phyloP scores from a whole-genome alignment of 2,888 invertebrate species.

The Calameuta idolon region DNA sequence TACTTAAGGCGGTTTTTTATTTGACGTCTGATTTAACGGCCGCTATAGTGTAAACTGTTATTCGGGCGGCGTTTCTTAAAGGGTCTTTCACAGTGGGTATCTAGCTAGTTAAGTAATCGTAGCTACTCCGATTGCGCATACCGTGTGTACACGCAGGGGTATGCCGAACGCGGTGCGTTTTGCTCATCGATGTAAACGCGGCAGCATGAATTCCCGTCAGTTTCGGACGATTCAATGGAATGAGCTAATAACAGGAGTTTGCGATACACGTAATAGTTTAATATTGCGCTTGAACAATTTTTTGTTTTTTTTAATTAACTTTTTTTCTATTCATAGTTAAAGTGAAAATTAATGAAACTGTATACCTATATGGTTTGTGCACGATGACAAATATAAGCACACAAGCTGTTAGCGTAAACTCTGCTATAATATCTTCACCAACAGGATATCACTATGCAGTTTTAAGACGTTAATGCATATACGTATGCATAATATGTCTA shows the following conservation, averaged over 20 bases:
- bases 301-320: background rate
- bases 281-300: background rate
- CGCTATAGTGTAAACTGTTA: conserved; percentile 1
- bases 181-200: background rate
- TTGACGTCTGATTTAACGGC: conserved; percentile 3
- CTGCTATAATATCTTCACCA: background rate
- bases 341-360: background rate
- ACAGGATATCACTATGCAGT: background rate
- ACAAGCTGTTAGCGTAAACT: background rate
- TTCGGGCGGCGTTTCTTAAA: conserved; percentile 10
- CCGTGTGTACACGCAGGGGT: background rate
- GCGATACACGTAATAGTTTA: background rate
- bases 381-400: background rate
- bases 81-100: background rate
- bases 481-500: background rate
- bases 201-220: background rate
- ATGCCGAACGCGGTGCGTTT: background rate
- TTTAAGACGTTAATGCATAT: too few relatives aligned
- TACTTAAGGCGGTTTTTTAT: conserved; percentile 11
- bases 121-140: background rate
- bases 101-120: background rate
- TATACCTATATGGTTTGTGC: background rate
- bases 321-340: background rate
- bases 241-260: background rate
- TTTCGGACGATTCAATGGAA: background rate